These are phyloP conservation scores for Bombyx mandarina DNA, from an alignment of 1,140 invertebrate species.

Conservation along the genomic window DNA sequence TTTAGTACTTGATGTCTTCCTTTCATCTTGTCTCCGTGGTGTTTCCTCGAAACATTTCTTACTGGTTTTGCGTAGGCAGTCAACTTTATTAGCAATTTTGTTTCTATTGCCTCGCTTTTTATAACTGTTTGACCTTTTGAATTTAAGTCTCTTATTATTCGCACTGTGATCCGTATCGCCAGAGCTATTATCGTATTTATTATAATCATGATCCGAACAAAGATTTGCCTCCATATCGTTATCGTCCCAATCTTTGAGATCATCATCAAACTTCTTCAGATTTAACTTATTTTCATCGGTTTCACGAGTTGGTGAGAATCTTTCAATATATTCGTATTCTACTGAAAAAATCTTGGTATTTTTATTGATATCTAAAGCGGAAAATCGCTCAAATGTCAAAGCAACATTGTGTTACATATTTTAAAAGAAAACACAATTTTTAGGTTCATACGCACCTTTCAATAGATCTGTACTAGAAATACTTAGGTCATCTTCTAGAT, in stretches of 20 bases:
- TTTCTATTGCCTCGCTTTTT: conserved; percentile 8
- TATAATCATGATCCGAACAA: conserved; percentile 8
- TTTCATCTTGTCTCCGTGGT: too few relatives aligned
- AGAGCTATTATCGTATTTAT: conserved; percentile 14
- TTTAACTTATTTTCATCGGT: conserved; percentile 8
- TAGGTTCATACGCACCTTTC: conserved; percentile 10
- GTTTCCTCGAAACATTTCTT: conserved; percentile 2
- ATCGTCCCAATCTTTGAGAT: conserved; percentile 11
- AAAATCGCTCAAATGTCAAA: too few relatives aligned
- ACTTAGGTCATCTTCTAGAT: conserved; percentile 19
- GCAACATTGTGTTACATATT: too few relatives aligned
- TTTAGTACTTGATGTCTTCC: background rate
- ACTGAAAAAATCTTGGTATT: background rate
- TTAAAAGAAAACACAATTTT: too few relatives aligned
- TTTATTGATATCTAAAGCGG: too few relatives aligned
- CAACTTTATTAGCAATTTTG: background rate
- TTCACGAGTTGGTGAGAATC: conserved; percentile 1
- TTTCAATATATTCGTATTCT: conserved; percentile 7
- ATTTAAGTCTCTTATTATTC: conserved; percentile 7
- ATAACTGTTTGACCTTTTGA: conserved; percentile 11
- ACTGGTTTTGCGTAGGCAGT: conserved; percentile 12
- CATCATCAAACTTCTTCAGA: conserved; percentile 27
- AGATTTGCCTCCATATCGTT: conserved; percentile 16
- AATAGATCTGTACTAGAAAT: conserved; percentile 15
- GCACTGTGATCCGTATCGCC: conserved; percentile 20